Conservation (phyloP, 2,113 vertebrate species). For the Anoura caudifer region DNA sequence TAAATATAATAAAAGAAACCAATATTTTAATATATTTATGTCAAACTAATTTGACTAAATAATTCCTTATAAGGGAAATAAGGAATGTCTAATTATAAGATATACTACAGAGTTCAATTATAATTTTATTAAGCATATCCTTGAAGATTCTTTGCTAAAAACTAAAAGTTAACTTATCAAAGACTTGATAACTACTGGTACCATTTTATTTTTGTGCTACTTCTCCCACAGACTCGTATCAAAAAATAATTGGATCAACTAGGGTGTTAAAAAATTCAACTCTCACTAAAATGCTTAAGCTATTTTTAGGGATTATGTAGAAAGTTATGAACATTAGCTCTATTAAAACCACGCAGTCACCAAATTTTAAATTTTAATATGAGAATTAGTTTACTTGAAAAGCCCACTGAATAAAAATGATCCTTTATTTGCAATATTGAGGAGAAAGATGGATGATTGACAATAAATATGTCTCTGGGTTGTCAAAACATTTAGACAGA, state of each 20-base stretch:
- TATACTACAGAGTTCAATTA: neutral
- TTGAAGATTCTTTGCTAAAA: constrained; percentile 6
- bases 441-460: neutral
- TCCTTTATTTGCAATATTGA: neutral
- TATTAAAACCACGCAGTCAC: neutral
- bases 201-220: constrained; percentile 2
- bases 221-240: neutral
- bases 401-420: neutral
- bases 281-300: neutral
- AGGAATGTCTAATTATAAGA: neutral
- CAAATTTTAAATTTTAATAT: neutral
- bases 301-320: constrained; percentile 26
- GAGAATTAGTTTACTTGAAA: neutral
- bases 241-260: constrained; percentile 19
- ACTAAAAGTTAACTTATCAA: neutral
- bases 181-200: neutral
- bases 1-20: neutral
- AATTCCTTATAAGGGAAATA: neutral
- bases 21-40: constrained; percentile 9
- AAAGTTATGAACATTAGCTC: neutral
- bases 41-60: neutral
- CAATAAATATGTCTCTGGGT: neutral
- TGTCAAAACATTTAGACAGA: constrained; percentile 37
- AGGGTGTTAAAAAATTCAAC: neutral
- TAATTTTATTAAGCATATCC: neutral